A percentile compares a stretch with the other conserved stretches of the same genome.
phyloP scores from a whole-genome alignment of 2,888 invertebrate species.

The Synergus itoensis region DNA sequence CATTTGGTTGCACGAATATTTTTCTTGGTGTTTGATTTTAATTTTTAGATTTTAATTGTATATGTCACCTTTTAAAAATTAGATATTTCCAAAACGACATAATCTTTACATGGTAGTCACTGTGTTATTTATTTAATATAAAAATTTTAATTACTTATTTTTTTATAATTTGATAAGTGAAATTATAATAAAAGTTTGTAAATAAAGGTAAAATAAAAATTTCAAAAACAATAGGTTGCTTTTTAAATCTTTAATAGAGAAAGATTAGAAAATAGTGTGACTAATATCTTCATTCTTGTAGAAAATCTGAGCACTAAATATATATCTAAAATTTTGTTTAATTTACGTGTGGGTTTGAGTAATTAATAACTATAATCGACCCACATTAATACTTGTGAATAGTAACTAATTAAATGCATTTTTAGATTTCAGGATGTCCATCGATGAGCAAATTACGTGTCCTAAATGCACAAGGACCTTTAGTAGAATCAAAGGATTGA shows the following conservation, averaged over 20 bases:
- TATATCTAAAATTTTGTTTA: neutral
- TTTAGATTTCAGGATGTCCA: conserved; percentile 33
- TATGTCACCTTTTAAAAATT: too few species aligned
- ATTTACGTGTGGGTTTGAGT: neutral
- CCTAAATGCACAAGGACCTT: conserved; percentile 20
- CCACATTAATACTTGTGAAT: neutral
- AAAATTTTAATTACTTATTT: neutral
- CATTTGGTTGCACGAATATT: too few species aligned
- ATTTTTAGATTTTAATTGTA: too few species aligned
- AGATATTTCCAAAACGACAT: too few species aligned
- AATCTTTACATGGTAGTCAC: too few species aligned
- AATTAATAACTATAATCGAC: neutral
- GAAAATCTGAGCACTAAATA: neutral
- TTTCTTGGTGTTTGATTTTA: too few species aligned
- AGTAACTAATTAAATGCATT: neutral
- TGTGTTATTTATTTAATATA: neutral
- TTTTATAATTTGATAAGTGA: neutral
- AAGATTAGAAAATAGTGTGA: neutral
- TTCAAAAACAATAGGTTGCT: neutral
- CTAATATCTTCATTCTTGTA: neutral
- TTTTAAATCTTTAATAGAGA: too few species aligned
- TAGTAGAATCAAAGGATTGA: conserved; percentile 32
- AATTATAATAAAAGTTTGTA: neutral
- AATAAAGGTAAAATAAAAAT: neutral
- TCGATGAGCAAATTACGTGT: neutral